Evolutionary conservation across 2,888 invertebrate genomes (phyloP).

Genomic region (Phytoseiulus persimilis): DNA sequence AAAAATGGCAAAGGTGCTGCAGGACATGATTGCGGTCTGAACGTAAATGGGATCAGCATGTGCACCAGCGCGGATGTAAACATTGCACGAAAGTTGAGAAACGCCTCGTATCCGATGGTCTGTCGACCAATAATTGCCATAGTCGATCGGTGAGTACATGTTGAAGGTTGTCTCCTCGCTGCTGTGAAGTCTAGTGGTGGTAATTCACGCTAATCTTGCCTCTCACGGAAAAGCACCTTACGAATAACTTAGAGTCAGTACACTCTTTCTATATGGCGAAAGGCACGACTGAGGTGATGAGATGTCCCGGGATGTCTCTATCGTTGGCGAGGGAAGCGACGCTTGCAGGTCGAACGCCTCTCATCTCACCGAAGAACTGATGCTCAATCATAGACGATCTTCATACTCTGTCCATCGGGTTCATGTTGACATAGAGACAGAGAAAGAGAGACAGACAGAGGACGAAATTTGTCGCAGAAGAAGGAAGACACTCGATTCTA

Average conservation of each 20-base stretch:
- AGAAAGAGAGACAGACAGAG: not conserved
- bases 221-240: not conserved
- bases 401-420: not conserved
- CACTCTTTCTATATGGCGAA: not conserved
- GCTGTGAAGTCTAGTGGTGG: not conserved
- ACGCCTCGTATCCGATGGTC: not conserved
- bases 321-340: not conserved
- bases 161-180: not conserved
- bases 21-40: not conserved
- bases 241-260: not conserved
- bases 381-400: not conserved
- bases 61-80: not conserved
- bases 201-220: not conserved
- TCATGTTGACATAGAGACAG: not conserved
- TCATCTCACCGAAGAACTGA: not conserved
- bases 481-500: not conserved
- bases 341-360: not conserved
- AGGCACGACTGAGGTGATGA: not conserved
- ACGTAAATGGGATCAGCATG: not conserved
- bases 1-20: not conserved
- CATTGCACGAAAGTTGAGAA: not conserved
- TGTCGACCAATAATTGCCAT: not conserved
- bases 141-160: not conserved
- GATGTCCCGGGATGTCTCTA: not conserved
- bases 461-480: not conserved